A percentile compares a stretch with the other conserved stretches of the same genome.
phyloP scores from a whole-genome alignment of 2,113 vertebrate species.

The Hippoglossus stenolepis region DNA sequence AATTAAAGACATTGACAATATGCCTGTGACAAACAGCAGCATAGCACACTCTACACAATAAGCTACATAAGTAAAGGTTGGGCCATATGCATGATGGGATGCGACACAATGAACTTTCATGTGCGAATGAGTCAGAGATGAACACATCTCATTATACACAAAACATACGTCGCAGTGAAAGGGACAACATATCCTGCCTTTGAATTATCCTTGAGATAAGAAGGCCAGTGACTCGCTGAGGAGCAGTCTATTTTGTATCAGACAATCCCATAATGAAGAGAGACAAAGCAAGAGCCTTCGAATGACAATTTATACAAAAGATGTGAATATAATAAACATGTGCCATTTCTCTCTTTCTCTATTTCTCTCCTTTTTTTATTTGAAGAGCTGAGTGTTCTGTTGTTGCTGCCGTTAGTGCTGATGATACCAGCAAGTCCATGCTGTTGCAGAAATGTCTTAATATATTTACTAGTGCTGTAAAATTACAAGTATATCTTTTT shows the following conservation, averaged over 20 bases:
- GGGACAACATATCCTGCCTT: slow-evolving; percentile 1
- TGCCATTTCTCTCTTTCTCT: slow-evolving; percentile 53
- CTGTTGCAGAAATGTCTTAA: slow-evolving; percentile 80
- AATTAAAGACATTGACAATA: slow-evolving; percentile 26
- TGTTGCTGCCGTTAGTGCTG: slow-evolving; percentile 51
- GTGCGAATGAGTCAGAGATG: slow-evolving; percentile 15
- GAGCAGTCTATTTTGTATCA: slow-evolving; percentile 32
- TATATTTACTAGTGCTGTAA: slow-evolving; percentile 70
- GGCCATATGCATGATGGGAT: background rate
- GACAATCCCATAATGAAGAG: slow-evolving; percentile 42
- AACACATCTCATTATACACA: slow-evolving; percentile 22
- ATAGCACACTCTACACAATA: slow-evolving; percentile 22
- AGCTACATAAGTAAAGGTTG: slow-evolving; percentile 1
- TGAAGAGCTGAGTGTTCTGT: slow-evolving; percentile 38
- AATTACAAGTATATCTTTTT: slow-evolving; percentile 56
- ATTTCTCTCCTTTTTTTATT: background rate
- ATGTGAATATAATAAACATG: slow-evolving; percentile 65
- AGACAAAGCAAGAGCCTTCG: slow-evolving; percentile 42
- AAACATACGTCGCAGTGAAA: slow-evolving; percentile 6
- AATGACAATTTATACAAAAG: slow-evolving; percentile 1
- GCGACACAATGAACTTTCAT: slow-evolving; percentile 20
- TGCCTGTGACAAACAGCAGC: slow-evolving; percentile 29
- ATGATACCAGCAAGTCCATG: slow-evolving; percentile 63
- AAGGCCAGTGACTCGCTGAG: background rate
- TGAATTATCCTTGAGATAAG: slow-evolving; percentile 27